Evolutionary conservation across 2,888 invertebrate genomes (phyloP).

Genomic region (Anticlea derivata): DNA sequence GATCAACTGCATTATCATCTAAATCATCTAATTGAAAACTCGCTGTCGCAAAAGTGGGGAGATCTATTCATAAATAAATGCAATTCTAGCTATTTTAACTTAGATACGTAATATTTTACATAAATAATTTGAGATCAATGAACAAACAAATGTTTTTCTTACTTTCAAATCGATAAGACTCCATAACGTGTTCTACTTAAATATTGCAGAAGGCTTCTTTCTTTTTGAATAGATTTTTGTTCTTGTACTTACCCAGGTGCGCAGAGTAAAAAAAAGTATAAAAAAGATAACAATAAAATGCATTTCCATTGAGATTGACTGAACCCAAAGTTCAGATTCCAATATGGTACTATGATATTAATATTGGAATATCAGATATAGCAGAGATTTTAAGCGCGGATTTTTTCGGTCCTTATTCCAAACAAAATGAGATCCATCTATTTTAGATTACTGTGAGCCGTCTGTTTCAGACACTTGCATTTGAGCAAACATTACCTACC

Average conservation of each 20-base stretch:
- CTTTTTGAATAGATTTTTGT: slow-evolving; percentile 35
- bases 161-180: slow-evolving; percentile 41
- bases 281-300: slow-evolving; percentile 53
- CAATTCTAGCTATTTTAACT: slow-evolving; percentile 63
- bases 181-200: slow-evolving; percentile 22
- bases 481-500: background rate
- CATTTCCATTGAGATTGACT: slow-evolving; percentile 59
- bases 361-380: background rate
- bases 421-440: slow-evolving; percentile 8
- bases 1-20: slow-evolving; percentile 58
- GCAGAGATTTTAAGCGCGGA: background rate
- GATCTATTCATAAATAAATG: slow-evolving; percentile 62
- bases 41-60: slow-evolving; percentile 29
- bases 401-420: background rate
- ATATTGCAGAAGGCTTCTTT: slow-evolving; percentile 30
- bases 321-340: slow-evolving; percentile 27
- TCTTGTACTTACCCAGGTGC: slow-evolving; percentile 67
- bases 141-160: slow-evolving; percentile 58
- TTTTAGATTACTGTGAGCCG: background rate
- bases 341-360: background rate
- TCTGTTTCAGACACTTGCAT: background rate
- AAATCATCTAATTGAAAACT: slow-evolving; percentile 41
- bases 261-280: slow-evolving; percentile 59
- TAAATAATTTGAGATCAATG: slow-evolving; percentile 82
- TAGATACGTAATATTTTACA: slow-evolving; percentile 62